Conservation (phyloP, 2,888 invertebrate species). For the Trichogramma dendrolimi region DNA sequence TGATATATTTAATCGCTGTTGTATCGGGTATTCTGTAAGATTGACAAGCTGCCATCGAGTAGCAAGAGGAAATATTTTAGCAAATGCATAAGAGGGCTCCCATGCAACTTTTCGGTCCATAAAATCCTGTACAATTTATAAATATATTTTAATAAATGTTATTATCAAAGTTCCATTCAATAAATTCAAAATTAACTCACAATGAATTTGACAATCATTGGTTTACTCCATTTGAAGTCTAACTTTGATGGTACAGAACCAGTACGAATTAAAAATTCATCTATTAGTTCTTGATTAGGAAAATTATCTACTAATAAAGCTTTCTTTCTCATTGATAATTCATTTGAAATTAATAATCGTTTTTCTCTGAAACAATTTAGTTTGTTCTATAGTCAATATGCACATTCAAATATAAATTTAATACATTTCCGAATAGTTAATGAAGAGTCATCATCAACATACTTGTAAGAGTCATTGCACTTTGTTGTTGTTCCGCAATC, state of each 20-base stretch:
- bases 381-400: not conserved
- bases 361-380: conserved; percentile 56
- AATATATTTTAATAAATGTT: conserved; percentile 10
- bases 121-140: conserved; percentile 56
- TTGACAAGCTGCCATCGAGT: conserved; percentile 72
- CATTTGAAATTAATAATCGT: conserved; percentile 63
- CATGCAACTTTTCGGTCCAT: conserved; percentile 66
- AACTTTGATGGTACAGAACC: conserved; percentile 55
- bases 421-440: not conserved
- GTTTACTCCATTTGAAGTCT: conserved; percentile 62
- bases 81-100: conserved; percentile 72
- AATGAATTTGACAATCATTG: conserved; percentile 67
- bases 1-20: conserved; percentile 29
- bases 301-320: conserved; percentile 63
- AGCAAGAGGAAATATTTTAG: conserved; percentile 71
- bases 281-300: conserved; percentile 69
- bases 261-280: conserved; percentile 65
- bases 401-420: not conserved
- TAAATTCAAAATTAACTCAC: conserved; percentile 52
- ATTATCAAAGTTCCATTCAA: not conserved
- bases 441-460: conserved; percentile 28
- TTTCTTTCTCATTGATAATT: conserved; percentile 65
- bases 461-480: conserved; percentile 65
- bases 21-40: conserved; percentile 37
- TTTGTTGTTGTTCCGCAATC: conserved; percentile 61